phyloP scores from a whole-genome alignment of 1,140 invertebrate species.

The Calliphora vicina region DNA sequence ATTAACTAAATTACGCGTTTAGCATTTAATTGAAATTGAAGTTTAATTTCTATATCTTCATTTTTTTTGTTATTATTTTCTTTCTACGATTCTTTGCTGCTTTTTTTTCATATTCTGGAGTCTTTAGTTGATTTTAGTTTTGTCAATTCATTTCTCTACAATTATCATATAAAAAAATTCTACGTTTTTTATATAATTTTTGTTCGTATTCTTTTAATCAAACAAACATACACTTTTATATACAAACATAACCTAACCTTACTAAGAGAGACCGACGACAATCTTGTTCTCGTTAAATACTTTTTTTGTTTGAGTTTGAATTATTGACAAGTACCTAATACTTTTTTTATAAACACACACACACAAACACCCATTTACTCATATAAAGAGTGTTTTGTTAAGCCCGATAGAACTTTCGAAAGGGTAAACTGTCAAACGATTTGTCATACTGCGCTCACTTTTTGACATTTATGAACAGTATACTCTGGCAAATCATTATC shows the following conservation, averaged over 20 bases:
- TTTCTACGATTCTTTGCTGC: too few species aligned
- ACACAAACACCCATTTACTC: too few species aligned
- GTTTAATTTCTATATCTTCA: constrained; percentile 16
- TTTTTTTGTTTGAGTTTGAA: too few species aligned
- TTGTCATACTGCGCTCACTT: too few species aligned
- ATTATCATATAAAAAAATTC: background rate
- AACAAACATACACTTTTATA: too few species aligned
- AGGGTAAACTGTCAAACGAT: too few species aligned
- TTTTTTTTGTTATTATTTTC: background rate
- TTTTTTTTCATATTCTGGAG: background rate
- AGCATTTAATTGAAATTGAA: constrained; percentile 31
- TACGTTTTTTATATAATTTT: background rate
- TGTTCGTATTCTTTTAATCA: too few species aligned
- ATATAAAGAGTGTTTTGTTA: too few species aligned
- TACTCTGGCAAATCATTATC: too few species aligned
- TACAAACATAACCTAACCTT: too few species aligned
- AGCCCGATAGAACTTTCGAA: too few species aligned
- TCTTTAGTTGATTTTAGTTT: background rate
- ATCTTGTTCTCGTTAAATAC: background rate
- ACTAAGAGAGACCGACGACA: background rate
- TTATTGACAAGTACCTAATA: background rate
- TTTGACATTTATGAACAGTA: too few species aligned
- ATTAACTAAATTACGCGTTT: constrained; percentile 40
- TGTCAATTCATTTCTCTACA: background rate
- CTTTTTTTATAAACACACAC: background rate